These are phyloP conservation scores for Naso thynnoides DNA, from an alignment of 2,797 vertebrate genomes.

Conservation along the genomic window DNA sequence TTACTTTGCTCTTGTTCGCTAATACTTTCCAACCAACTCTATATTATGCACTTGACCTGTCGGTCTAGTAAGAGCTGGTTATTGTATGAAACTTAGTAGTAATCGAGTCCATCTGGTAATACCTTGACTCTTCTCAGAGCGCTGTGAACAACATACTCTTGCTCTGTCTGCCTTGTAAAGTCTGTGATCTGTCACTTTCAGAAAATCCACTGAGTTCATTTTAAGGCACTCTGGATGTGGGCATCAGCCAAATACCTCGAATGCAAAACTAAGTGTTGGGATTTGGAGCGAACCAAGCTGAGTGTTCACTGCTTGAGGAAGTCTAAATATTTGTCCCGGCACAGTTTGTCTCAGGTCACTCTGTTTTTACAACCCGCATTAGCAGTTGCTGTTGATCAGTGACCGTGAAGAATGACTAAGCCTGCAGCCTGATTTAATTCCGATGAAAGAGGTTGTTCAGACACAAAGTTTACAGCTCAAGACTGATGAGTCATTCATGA, in stretches of 20 bases:
- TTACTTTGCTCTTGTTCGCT: background rate
- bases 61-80: background rate
- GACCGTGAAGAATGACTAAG: slow-evolving; percentile 25
- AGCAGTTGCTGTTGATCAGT: slow-evolving; percentile 6
- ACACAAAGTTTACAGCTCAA: slow-evolving; percentile 13
- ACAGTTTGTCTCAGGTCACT: slow-evolving; percentile 1
- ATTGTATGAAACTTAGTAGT: background rate
- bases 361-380: slow-evolving; percentile 6
- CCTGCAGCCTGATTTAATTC: background rate
- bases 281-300: background rate
- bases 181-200: background rate
- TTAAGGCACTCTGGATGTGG: background rate
- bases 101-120: no score
- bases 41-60: background rate
- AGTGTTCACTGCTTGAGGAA: slow-evolving; percentile 2
- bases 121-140: background rate
- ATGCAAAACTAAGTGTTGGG: background rate
- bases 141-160: background rate
- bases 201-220: background rate
- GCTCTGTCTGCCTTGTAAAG: background rate
- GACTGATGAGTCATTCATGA: slow-evolving; percentile 46
- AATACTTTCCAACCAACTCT: background rate
- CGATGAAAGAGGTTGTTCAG: slow-evolving; percentile 2
- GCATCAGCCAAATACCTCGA: background rate
- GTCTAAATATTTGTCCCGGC: slow-evolving; percentile 38